These are phyloP conservation scores for Oceanodroma leucorhoa DNA, from an alignment of 2,797 vertebrate genomes.

Conservation along the genomic window DNA sequence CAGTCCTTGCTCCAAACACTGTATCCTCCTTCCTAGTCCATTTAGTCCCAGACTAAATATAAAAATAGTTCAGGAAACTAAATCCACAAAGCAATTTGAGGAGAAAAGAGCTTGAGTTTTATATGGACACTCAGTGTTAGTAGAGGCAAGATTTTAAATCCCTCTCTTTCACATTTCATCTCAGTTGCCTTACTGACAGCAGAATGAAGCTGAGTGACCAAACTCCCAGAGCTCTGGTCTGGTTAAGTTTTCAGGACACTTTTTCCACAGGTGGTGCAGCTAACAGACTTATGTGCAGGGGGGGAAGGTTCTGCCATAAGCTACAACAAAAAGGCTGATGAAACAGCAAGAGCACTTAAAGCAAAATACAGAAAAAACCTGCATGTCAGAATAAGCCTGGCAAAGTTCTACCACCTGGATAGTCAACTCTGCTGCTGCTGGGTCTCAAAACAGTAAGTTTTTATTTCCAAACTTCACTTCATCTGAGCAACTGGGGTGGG, in stretches of 20 bases:
- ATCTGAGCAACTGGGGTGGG: background rate
- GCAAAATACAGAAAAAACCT: accelerated
- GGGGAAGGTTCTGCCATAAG: background rate
- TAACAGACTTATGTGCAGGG: accelerated
- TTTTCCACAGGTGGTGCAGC: background rate
- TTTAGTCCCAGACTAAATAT: background rate
- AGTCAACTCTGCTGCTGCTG: background rate
- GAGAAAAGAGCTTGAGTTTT: background rate
- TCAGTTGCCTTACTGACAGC: background rate
- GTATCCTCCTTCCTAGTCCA: background rate
- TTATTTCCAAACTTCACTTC: background rate
- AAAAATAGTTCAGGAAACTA: background rate
- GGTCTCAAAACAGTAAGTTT: background rate
- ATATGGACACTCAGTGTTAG: background rate
- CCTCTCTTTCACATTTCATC: background rate
- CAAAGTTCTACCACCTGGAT: background rate
- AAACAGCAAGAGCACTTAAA: background rate
- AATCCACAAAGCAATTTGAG: background rate
- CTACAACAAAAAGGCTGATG: background rate
- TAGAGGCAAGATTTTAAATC: background rate
- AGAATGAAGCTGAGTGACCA: background rate
- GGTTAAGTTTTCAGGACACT: background rate
- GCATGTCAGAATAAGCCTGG: background rate
- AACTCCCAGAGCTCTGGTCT: background rate
- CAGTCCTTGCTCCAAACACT: background rate